These are phyloP conservation scores for Drosophila jambulina DNA, from an alignment of 1,140 invertebrate species.

Conservation along the genomic window DNA sequence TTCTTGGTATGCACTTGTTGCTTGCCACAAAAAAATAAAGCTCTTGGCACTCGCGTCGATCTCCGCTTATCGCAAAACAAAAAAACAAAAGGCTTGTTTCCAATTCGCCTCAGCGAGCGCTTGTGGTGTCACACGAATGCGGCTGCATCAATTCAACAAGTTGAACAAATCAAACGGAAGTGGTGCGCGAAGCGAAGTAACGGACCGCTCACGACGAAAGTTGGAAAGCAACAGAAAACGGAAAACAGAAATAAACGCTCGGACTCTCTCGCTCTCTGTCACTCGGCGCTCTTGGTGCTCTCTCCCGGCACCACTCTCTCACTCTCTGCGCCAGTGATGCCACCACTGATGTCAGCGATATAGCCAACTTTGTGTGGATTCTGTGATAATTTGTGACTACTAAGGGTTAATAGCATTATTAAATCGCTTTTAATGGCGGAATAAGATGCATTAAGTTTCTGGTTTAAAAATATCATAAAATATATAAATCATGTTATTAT, in stretches of 20 bases:
- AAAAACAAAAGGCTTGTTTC: slow-evolving; percentile 28
- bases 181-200: slow-evolving; percentile 23
- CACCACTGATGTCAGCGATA: not conserved
- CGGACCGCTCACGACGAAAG: slow-evolving; percentile 33
- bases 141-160: slow-evolving; percentile 22
- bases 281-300: not conserved
- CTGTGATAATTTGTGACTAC: not conserved
- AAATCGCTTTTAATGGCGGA: no score
- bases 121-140: slow-evolving; percentile 12
- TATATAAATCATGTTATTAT: no score
- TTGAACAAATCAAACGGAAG: slow-evolving; percentile 29
- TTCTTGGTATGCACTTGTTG: slow-evolving; percentile 52
- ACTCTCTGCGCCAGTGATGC: not conserved
- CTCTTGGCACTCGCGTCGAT: slow-evolving; percentile 42
- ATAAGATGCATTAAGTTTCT: no score
- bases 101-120: slow-evolving; percentile 11
- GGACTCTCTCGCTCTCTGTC: not conserved
- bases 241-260: slow-evolving; percentile 14
- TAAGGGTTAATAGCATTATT: no score
- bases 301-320: not conserved
- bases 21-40: slow-evolving; percentile 44
- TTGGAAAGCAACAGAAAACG: slow-evolving; percentile 28
- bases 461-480: no score
- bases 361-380: not conserved
- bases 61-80: slow-evolving; percentile 32